Evolutionary conservation across 2,113 vertebrate species (phyloP), one percentile per base, ranked within the genome.

Genomic region (Ptychochromis oligacanthus): DNA sequence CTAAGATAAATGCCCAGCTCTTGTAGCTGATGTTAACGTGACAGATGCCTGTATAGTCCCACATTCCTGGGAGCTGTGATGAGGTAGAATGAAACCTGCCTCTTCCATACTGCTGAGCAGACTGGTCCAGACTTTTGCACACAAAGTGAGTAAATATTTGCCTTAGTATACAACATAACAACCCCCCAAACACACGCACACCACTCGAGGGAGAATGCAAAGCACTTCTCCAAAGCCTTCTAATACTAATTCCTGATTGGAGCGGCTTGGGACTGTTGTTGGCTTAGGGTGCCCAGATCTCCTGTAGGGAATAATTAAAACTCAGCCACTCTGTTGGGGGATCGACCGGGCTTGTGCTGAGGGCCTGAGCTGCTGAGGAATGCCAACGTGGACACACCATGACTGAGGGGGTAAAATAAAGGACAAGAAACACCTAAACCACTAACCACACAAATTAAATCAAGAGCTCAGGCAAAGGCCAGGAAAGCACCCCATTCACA

Each of bases 281-380:
- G 93, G 94, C 92, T 95, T 94, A 93, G 62, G 60, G 82, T 84
- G 82, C 72, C 79, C 83, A 78, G 89, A 85, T 88, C 89, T 87
- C 90, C 91, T 57, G 91, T 83, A 80, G 85, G 70, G 87, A 93
- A 91, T 91, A 87, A 95, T 95, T 93, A 93, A 93, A 93, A 92
- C 83, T 86, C 72, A 88, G 86, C 64, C 72, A 87, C 82, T 91
- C 79, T 31, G 77, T 64, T 13, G 75, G 80, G 81, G 82, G 84
- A 85, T 90, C 67, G 82, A 87, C 86, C 17, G 10, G 80, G 78
- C 80, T 89, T 91, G 80, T 83, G 83, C 85, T 70, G 85, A 84
- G 76, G 84, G 81, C 83, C 92, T 95, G 93, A 95, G 94, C 94
- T 58, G 83, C 94, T 93, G 36, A 90, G 93, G 94, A 95, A 96